A percentile compares a stretch with the other conserved stretches of the same genome.
These are phyloP conservation scores for Progne subis DNA, from an alignment of 2,113 vertebrate species.

Conservation along the genomic window DNA sequence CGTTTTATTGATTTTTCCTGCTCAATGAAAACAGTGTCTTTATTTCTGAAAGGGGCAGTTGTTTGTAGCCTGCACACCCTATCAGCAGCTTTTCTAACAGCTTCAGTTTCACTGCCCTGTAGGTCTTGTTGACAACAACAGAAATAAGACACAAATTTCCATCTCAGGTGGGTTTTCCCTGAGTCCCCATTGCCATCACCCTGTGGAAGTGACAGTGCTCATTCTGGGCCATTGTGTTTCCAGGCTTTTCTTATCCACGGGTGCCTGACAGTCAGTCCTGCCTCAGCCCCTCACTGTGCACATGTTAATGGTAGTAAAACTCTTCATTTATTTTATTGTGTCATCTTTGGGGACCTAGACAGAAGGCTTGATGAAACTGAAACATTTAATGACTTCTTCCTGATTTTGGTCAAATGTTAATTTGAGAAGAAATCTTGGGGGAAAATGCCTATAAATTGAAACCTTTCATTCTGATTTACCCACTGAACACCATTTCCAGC, in stretches of 20 bases:
- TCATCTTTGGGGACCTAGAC: not conserved
- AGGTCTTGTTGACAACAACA: not conserved
- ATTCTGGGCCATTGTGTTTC: not conserved
- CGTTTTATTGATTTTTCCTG: not conserved
- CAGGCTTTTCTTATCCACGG: not conserved
- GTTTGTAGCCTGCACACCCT: not conserved
- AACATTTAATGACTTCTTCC: not conserved
- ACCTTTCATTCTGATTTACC: not conserved
- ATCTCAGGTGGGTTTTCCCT: not conserved
- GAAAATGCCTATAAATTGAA: not conserved
- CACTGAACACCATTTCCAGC: not conserved
- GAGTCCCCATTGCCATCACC: not conserved
- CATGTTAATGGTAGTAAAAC: not conserved
- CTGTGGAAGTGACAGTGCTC: not conserved
- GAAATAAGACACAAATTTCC: not conserved
- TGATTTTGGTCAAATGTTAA: not conserved
- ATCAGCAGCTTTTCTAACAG: not conserved
- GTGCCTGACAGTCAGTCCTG: not conserved
- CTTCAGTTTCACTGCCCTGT: not conserved
- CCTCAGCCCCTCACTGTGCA: not conserved
- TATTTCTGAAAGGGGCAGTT: not conserved
- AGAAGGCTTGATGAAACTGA: not conserved
- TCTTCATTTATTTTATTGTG: not conserved
- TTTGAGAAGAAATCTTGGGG: not conserved
- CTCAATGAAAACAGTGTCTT: not conserved